A percentile compares a stretch with the other conserved stretches of the same genome.
phyloP scores from a whole-genome alignment of 2,797 vertebrate species.

The Schizothorax lantsangensis region DNA sequence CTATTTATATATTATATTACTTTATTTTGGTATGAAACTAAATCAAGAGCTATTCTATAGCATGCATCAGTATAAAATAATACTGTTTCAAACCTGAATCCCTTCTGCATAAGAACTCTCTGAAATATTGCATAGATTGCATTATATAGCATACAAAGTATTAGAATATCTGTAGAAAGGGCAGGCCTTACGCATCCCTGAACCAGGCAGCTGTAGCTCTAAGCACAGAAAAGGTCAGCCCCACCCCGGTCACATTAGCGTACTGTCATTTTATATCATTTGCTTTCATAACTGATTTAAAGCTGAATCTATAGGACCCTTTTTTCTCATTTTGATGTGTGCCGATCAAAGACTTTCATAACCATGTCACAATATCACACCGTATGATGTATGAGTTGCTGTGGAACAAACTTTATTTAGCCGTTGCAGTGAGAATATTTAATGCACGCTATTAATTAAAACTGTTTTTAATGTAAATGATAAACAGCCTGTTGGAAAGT shows the following conservation, averaged over 20 bases:
- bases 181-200: constrained; percentile 75
- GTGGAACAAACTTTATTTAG: constrained; percentile 37
- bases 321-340: constrained; percentile 36
- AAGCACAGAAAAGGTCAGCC: constrained; percentile 79
- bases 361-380: constrained; percentile 8
- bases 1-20: neutral
- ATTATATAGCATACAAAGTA: constrained; percentile 64
- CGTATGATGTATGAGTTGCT: constrained; percentile 38
- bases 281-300: constrained; percentile 78
- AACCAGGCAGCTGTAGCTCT: constrained; percentile 62
- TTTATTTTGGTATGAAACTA: neutral
- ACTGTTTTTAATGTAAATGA: constrained; percentile 53
- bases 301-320: constrained; percentile 60
- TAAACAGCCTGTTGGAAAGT: constrained; percentile 51
- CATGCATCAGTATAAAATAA: neutral
- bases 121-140: constrained; percentile 54
- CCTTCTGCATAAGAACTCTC: constrained; percentile 37
- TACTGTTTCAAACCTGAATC: constrained; percentile 5
- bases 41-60: neutral
- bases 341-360: constrained; percentile 44
- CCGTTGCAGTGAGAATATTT: constrained; percentile 36
- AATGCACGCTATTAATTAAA: constrained; percentile 57
- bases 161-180: constrained; percentile 83
- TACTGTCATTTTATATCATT: constrained; percentile 78
- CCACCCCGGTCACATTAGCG: constrained; percentile 76